Conservation (phyloP, 2,113 vertebrate species). For the Tiliqua scincoides region DNA sequence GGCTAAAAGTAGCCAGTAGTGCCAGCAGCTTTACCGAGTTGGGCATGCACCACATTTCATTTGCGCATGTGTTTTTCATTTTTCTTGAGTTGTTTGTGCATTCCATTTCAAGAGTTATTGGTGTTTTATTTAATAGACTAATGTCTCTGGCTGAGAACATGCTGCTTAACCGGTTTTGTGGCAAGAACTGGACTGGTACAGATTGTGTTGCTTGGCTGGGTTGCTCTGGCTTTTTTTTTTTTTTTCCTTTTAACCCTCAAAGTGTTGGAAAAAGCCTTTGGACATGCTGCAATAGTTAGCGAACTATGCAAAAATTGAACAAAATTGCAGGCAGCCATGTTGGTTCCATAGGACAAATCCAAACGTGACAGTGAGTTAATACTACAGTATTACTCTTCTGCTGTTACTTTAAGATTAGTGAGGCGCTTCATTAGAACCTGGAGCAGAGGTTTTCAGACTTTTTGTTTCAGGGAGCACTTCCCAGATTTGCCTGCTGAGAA, state of each 20-base stretch:
- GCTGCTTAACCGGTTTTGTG: neutral
- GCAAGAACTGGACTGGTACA: rapidly evolving
- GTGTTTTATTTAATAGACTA: neutral
- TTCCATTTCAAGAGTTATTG: neutral
- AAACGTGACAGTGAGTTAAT: neutral
- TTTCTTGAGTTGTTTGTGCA: neutral
- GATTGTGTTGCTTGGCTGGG: neutral
- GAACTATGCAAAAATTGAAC: neutral
- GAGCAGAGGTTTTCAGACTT: neutral
- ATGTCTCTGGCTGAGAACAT: neutral
- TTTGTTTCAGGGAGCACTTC: too few relatives aligned
- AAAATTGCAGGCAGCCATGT: neutral
- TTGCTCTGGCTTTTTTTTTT: rapidly evolving
- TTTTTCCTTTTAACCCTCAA: neutral
- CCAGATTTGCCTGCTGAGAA: too few relatives aligned
- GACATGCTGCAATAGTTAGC: neutral
- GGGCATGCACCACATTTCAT: neutral
- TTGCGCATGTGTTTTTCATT: neutral
- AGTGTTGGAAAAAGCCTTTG: slow-evolving; percentile 6
- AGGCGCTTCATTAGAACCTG: neutral
- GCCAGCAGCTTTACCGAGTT: neutral
- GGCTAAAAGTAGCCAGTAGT: neutral
- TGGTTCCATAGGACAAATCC: neutral
- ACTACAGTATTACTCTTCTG: neutral
- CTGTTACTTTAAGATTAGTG: neutral